phyloP scores from a whole-genome alignment of 2,113 vertebrate genomes.

The Cariama cristata region DNA sequence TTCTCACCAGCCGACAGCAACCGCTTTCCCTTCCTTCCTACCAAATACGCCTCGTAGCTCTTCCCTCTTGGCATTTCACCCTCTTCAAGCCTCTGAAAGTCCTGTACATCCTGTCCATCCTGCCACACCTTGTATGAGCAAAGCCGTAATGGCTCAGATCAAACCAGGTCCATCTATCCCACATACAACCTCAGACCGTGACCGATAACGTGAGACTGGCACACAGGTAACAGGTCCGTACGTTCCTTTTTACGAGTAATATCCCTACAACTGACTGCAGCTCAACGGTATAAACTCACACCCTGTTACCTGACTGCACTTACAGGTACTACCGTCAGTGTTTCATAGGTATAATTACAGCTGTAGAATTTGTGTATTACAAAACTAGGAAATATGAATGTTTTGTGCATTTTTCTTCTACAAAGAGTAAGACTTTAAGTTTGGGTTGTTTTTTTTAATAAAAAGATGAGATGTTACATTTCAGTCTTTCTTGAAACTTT shows the following conservation, averaged over 20 bases:
- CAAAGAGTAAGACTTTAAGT: not conserved
- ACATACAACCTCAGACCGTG: rapidly evolving
- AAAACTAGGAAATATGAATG: not conserved
- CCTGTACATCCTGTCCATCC: not conserved
- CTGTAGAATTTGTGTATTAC: not conserved
- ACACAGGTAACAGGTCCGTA: not conserved
- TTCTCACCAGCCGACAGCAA: not conserved
- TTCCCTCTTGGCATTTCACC: not conserved
- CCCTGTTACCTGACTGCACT: no score
- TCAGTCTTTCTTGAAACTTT: not conserved
- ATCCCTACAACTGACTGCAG: not conserved
- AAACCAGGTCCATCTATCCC: no score
- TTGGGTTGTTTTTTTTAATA: not conserved
- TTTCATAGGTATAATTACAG: not conserved
- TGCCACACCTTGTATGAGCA: not conserved
- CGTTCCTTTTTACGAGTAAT: not conserved
- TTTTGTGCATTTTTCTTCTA: not conserved
- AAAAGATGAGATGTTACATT: not conserved
- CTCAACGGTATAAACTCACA: not conserved
- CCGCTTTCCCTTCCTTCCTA: not conserved
- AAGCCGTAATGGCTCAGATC: not conserved
- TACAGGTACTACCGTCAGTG: not conserved
- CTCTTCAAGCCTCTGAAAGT: not conserved
- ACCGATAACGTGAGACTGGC: rapidly evolving
- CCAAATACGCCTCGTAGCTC: not conserved